Base-by-base conservation (phyloP, 2,113 vertebrate genomes). In the Promerops cafer region DNA sequence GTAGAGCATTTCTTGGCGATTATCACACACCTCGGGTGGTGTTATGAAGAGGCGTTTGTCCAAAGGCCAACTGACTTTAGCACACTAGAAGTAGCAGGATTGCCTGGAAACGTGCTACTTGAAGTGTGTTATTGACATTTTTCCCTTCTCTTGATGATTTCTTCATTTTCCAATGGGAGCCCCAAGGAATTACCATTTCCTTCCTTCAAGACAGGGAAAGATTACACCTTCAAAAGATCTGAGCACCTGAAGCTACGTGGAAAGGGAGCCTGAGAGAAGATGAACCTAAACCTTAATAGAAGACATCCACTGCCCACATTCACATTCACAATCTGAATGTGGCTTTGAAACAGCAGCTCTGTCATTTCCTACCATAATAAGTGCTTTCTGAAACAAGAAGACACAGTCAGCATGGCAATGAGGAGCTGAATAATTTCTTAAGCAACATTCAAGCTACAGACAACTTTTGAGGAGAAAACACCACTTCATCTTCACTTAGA, bases 1-100 rank as follows among this genome's bases (percentile, higher is more conserved):
- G 96, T 97, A 97, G 90, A 96, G 93, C 82, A 97, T 97, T 97
- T 97, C 96, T 97, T 96, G 96, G 96, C 52, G 44, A 96, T 97
- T 96, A 97, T 93, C 91, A 75, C 93, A 94, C 96, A 97, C 95
- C 95, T 97, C 92, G 87, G 93, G 95, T 96, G 70, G 93, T 96
- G 97, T 96, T 96, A 97, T 80, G 95, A 95, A 0, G 79, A 95
- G 97, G 96, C 94, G 97, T 94, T 92, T 95, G 95, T 97, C 96
- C 97, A 97, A 97, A 91, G 96, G 92, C 94, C 93, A 94, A 42
- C 81, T 78, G 89, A 89, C 76, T 96, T 95, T 92, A 95, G 91
- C 90, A 82, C 70, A 78, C 56, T 90, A 78, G 71, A 96, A 96
- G 94, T 83, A 93, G 45, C 84, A 75, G 75, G 76, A 94, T 81